Percentiles rank a stretch among this genome's conserved stretches.
Conservation (phyloP, 2,113 vertebrate genomes). For the Melanostigma gelatinosum region DNA sequence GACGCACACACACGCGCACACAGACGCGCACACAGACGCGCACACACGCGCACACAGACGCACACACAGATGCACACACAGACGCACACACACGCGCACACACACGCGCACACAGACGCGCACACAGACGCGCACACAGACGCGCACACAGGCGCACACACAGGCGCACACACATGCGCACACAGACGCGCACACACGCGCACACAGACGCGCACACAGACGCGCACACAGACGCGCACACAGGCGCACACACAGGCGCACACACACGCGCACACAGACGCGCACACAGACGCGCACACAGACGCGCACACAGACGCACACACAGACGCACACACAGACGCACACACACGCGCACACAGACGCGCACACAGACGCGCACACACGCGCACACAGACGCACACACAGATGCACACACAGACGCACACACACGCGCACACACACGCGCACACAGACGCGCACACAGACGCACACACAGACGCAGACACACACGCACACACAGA, state of each 20-base stretch:
- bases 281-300: slow-evolving; percentile 8
- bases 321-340: slow-evolving; percentile 19
- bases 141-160: slow-evolving; percentile 10
- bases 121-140: slow-evolving; percentile 32
- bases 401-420: neutral
- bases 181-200: no score
- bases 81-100: neutral
- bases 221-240: no score
- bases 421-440: neutral
- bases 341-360: slow-evolving; percentile 7
- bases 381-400: slow-evolving; percentile 31
- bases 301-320: slow-evolving; percentile 17
- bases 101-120: no score
- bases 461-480: no score
- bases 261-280: slow-evolving; percentile 6
- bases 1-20: no score
- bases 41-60: neutral
- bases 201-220: no score
- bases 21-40: slow-evolving; percentile 7
- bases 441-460: no score
- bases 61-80: slow-evolving; percentile 33
- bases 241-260: neutral
- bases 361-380: slow-evolving; percentile 14
- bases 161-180: neutral
- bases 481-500: slow-evolving; percentile 25